phyloP scores from a whole-genome alignment of 2,888 invertebrate species.

The Rapana venosa region DNA sequence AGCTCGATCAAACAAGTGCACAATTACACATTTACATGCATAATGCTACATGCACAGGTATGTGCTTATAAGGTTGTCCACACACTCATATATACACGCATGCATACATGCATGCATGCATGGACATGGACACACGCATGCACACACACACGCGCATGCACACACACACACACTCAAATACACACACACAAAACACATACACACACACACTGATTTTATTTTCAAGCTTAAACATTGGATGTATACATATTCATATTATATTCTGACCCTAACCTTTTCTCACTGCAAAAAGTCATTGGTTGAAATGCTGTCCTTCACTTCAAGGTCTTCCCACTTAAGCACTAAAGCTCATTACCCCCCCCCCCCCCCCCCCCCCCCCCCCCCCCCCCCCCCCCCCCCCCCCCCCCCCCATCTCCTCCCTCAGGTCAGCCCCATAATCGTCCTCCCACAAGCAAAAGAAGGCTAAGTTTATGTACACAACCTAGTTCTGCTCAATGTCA shows the following conservation, averaged over 20 bases:
- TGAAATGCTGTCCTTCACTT: background rate
- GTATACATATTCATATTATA: background rate
- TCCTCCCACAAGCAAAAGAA: too few species aligned
- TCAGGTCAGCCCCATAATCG: background rate
- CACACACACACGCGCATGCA: conserved; percentile 13
- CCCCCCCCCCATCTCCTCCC: too few species aligned
- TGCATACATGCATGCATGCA: conserved; percentile 14
- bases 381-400: background rate
- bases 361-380: background rate
- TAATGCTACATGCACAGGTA: too few species aligned
- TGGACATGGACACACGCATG: background rate
- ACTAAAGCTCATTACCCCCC: background rate
- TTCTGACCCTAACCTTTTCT: too few species aligned
- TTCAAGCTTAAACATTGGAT: background rate
- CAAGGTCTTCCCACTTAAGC: background rate
- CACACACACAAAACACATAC: background rate
- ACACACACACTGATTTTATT: background rate
- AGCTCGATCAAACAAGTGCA: too few species aligned
- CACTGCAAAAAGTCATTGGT: too few species aligned
- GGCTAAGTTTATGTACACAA: background rate
- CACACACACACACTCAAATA: conserved; percentile 14
- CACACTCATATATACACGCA: background rate
- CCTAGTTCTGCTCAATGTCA: background rate
- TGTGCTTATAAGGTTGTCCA: too few species aligned
- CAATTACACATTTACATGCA: too few species aligned